Evolutionary conservation across 2,113 vertebrate genomes (phyloP).

Genomic region (Nothocercus nigrocapillus): DNA sequence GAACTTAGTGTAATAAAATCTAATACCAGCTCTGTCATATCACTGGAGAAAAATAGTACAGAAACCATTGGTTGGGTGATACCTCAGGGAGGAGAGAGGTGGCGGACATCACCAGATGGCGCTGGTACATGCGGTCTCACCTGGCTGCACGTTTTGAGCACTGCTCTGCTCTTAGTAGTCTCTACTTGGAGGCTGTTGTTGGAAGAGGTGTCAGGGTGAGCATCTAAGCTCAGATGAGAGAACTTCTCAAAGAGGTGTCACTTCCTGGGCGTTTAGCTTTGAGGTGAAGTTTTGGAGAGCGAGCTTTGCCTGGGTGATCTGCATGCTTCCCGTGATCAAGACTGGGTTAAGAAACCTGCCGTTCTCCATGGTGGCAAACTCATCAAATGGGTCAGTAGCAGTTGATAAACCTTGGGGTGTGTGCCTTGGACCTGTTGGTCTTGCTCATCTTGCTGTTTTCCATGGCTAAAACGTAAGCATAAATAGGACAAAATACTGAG

Average conservation of each 20-base stretch:
- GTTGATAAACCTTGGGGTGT: background rate
- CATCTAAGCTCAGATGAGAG: background rate
- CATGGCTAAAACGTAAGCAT: background rate
- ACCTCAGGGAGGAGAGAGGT: background rate
- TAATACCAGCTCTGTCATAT: background rate
- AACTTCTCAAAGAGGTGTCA: background rate
- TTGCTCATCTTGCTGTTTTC: background rate
- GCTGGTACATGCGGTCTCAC: background rate
- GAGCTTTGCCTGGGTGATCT: background rate
- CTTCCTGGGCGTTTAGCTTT: background rate
- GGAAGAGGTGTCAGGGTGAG: background rate
- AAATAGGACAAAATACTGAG: background rate
- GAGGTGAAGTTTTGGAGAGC: background rate
- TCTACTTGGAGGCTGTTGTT: background rate
- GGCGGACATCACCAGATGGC: conserved; percentile 2
- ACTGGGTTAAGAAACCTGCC: background rate
- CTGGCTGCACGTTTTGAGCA: fast-evolving
- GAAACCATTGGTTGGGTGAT: fast-evolving
- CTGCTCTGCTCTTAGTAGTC: fast-evolving
- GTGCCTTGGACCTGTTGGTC: background rate
- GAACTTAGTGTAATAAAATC: background rate
- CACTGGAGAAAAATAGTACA: background rate
- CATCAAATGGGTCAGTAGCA: fast-evolving
- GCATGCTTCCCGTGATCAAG: background rate
- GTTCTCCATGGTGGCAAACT: background rate